Base-by-base conservation (phyloP, 2,888 invertebrate genomes). In the Torymus aiolomorphi region DNA sequence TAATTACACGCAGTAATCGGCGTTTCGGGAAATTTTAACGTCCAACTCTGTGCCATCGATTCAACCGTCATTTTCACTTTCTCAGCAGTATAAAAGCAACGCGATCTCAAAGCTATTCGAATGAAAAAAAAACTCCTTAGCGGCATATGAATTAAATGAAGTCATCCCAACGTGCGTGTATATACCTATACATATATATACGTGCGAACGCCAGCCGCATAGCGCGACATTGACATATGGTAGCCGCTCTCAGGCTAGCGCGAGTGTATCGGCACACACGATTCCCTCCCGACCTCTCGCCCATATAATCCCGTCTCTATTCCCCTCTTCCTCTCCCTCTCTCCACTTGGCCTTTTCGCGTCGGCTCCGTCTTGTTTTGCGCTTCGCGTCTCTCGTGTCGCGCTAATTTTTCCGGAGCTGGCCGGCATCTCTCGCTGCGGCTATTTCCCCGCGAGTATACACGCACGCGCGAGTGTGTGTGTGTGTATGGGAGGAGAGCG, bases 161-260 rank as follows among this genome's bases (percentile, higher is more conserved):
- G 63, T 65, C 73, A 42, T 73, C 63, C 20, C n/a, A 61, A 0
- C 16, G 52, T 24, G 52, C 12, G 57, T 57, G 10, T 13, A 13
- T 31, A 24, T 20, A 8, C 51, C n/a, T 51, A 2, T 20, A 20
- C n/a, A 2, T 49, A 42, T 31, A n/a, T 57, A 31, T 49, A 10
- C 51, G 49, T 14, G 18, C 14, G 42, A 13, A 31, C 42, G 16
- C 16, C 18, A 31, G 31, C 24, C 57, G 56, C 52, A 61, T 61
- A n/a, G 5, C 5, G 14, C 73, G 73, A 73, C 73, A 73, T 63
- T 73, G 73, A 73, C 73, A 73, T 73, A 73, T 73, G 18, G 73
- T 56, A 63, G 54, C 16, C 4, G 56, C n/a, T 10, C 42, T 56
- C 42, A 5, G 8, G 42, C 42, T 8, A 42, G 62, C 42, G 63